These are phyloP conservation scores for Tychaedon coryphoeus DNA, from an alignment of 2,113 vertebrate species.

Conservation along the genomic window DNA sequence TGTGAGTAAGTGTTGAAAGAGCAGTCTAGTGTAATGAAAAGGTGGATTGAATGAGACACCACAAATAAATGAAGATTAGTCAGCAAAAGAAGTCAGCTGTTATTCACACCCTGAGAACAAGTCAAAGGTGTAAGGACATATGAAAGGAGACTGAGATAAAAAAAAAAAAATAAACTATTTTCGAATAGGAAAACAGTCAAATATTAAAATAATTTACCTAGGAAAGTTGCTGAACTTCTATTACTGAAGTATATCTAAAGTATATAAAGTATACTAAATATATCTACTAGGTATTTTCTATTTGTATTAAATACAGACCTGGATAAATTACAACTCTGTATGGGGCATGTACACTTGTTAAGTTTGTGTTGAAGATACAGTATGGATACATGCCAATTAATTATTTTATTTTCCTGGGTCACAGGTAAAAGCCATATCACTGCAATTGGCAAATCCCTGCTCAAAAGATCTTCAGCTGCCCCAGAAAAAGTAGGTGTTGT, in stretches of 20 bases:
- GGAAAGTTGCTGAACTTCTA: background rate
- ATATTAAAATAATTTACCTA: background rate
- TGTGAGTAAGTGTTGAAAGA: background rate
- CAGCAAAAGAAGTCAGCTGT: background rate
- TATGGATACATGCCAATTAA: background rate
- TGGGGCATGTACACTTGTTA: background rate
- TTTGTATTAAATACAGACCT: background rate
- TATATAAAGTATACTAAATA: no score
- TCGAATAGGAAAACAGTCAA: background rate
- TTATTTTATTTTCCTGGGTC: background rate
- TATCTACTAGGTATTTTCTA: background rate
- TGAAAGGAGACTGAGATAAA: background rate
- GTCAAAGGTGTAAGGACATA: background rate
- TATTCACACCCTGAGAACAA: background rate
- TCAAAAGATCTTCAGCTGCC: background rate
- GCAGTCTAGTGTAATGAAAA: background rate
- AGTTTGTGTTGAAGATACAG: background rate
- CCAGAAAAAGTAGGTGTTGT: background rate
- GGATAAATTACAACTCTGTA: background rate
- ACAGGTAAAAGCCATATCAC: background rate
- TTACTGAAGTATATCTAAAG: background rate
- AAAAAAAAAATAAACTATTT: background rate
- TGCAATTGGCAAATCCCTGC: background rate
- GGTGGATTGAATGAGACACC: background rate
- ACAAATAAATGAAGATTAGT: background rate